Evolutionary conservation across 1,140 invertebrate genomes (phyloP).

Genomic region (Danaus plexippus): DNA sequence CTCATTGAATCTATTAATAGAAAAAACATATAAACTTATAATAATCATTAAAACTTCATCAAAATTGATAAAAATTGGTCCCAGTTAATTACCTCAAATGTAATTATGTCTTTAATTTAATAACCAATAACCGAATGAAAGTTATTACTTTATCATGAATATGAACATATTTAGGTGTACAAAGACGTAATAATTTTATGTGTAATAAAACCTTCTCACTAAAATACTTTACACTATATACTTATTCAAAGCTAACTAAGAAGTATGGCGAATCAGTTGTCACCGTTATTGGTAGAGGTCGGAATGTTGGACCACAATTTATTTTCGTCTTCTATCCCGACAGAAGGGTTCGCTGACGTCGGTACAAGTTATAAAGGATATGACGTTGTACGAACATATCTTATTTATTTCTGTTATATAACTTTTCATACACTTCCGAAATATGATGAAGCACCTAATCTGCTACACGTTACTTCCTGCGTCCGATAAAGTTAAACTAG

Average conservation of each 20-base stretch:
- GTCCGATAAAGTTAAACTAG: too few relatives aligned
- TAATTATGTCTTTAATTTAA: slow-evolving; percentile 2
- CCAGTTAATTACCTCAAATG: neutral
- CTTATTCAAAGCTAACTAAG: slow-evolving; percentile 10
- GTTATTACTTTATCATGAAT: slow-evolving; percentile 1
- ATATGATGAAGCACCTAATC: too few relatives aligned
- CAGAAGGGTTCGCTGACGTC: slow-evolving; percentile 27
- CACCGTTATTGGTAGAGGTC: slow-evolving; percentile 25
- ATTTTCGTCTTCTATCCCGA: slow-evolving; percentile 31
- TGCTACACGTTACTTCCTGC: too few relatives aligned
- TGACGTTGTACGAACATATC: slow-evolving; percentile 10
- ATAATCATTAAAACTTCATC: too few relatives aligned
- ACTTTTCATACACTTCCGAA: too few relatives aligned
- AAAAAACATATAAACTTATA: too few relatives aligned
- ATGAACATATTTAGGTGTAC: neutral
- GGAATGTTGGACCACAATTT: slow-evolving; percentile 31
- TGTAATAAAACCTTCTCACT: neutral
- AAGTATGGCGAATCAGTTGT: slow-evolving; percentile 26
- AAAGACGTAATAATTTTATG: neutral
- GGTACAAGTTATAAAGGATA: slow-evolving; percentile 4
- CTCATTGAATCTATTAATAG: too few relatives aligned
- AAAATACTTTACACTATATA: too few relatives aligned
- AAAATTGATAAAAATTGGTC: too few relatives aligned
- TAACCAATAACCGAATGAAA: slow-evolving; percentile 9
- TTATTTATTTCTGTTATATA: too few relatives aligned